Conservation (phyloP, 2,113 vertebrate genomes). For the Sprattus sprattus region DNA sequence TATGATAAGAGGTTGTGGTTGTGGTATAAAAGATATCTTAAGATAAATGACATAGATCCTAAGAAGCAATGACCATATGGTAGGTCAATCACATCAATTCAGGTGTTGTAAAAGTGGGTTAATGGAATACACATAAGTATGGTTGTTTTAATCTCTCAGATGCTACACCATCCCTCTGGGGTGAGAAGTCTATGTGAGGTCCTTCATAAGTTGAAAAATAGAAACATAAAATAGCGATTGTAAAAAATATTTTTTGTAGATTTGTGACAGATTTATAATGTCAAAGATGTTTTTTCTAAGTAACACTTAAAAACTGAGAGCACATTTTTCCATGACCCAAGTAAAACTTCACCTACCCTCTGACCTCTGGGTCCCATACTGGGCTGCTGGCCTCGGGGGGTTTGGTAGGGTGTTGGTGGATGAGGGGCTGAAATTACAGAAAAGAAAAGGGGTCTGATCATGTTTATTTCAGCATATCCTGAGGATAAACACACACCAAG, state of each 20-base stretch:
- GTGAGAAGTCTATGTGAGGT: background rate
- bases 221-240: background rate
- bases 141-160: no score
- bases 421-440: conserved; percentile 31
- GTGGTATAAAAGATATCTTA: background rate
- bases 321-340: background rate
- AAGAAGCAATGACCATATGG: background rate
- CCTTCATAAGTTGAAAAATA: background rate
- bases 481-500: no score
- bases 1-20: background rate
- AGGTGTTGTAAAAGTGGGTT: background rate
- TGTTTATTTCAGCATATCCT: background rate
- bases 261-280: background rate
- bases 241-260: background rate
- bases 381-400: background rate
- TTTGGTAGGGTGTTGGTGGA: background rate
- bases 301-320: background rate
- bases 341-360: conserved; percentile 47
- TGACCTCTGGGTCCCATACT: conserved; percentile 46
- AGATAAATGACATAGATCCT: background rate
- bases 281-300: background rate
- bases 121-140: background rate
- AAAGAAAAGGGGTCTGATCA: background rate
- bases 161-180: background rate
- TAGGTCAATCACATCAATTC: background rate